Evolutionary conservation across 1,140 invertebrate genomes (phyloP), one percentile per base, ranked within the genome.

Genomic region (Drosophila orena): DNA sequence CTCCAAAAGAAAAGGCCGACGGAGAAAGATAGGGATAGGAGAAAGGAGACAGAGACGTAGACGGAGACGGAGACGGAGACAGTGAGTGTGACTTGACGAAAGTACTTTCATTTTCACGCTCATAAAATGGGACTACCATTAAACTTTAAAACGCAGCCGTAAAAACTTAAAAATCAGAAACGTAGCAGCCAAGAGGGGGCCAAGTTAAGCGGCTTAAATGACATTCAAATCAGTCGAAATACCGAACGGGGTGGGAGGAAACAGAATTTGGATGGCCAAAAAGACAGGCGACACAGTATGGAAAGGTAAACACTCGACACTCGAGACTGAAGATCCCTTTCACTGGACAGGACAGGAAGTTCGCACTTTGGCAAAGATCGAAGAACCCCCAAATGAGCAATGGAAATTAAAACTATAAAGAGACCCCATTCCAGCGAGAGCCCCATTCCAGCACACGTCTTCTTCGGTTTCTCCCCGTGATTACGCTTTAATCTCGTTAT

Each of bases 21-120:
- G 30, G 11, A 37, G 38, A 35, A 62, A 42, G 56, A 69, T 44
- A 49, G 58, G 42, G 76, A 15, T 38, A 22, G 27, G 27, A 42
- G 59, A 59, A 55, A 43, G 43, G 59, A 49, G 52, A 60, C 15
- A 43, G 38, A 53, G 53, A 4, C 3, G 22, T 0, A 4, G 22
- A 24, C 17, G 17, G 17, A 17, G 17, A 34, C 15, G 40, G 34
- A 43, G 58, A 34, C 24, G 30, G 42, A 60, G 43, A 27, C 43
- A 30, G 30, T 30, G 30, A 22, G 34, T 24, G 35, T 47, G 46
- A 58, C 52, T 78, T 76, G 79, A 79, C 65, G 83, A 86, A 86
- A 88, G 79, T 86, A 86, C 81, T 86, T 86, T 86, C 81, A 79
- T 86, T 86, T 86, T 86, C 81, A 88, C 83, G 81, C 81, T 88